These are phyloP conservation scores for Orthosia cruda DNA, from an alignment of 2,888 invertebrate genomes.

Conservation along the genomic window DNA sequence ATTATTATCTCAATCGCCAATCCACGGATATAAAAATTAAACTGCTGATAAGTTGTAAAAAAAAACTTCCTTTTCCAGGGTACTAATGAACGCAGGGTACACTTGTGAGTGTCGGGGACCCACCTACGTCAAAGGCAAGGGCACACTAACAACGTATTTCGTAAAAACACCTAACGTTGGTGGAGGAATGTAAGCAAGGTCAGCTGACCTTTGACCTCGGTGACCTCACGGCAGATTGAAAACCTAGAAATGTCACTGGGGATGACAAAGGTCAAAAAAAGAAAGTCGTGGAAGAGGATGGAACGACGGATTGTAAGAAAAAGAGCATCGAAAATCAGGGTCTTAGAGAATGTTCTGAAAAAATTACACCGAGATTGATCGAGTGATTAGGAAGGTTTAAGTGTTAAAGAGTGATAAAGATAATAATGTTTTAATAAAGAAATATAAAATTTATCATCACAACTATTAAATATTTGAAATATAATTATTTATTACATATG, in stretches of 20 bases:
- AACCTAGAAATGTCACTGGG: slow-evolving; percentile 28
- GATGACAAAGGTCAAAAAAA: slow-evolving; percentile 12
- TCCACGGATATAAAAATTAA: too few species aligned
- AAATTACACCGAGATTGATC: background rate
- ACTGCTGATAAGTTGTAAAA: too few species aligned
- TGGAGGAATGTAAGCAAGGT: slow-evolving; percentile 81
- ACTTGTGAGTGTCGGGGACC: slow-evolving; percentile 97
- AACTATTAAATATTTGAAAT: background rate
- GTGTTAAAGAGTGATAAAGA: background rate
- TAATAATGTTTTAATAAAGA: background rate
- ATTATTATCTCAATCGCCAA: background rate
- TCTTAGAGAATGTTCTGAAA: background rate
- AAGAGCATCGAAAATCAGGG: slow-evolving; percentile 36
- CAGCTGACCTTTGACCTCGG: slow-evolving; percentile 28
- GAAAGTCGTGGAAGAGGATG: background rate
- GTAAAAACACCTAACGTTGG: slow-evolving; percentile 94
- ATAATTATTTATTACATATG: background rate
- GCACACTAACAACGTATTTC: slow-evolving; percentile 97
- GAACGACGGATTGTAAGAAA: background rate
- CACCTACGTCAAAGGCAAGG: slow-evolving; percentile 98
- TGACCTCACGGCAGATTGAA: slow-evolving; percentile 45
- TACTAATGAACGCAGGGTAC: slow-evolving; percentile 96
- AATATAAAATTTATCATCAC: background rate
- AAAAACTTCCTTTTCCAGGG: slow-evolving; percentile 83
- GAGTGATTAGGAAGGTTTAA: background rate